Evolutionary conservation across 1,140 invertebrate species (phyloP).

Genomic region (Lepidurus packardi): DNA sequence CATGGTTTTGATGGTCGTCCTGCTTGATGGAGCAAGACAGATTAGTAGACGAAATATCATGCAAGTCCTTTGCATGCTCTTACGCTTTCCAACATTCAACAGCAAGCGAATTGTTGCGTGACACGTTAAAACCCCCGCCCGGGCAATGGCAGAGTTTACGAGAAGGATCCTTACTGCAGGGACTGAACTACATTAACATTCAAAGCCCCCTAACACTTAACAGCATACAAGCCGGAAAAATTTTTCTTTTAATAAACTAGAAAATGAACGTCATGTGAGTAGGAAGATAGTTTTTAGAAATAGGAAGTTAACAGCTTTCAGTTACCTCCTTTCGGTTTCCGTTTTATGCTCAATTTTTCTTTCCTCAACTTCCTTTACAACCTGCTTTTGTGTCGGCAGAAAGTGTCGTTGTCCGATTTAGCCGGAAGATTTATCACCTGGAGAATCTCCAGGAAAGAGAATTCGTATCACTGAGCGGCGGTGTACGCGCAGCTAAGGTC

Average conservation of each 20-base stretch:
- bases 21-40: not conserved
- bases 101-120: not conserved
- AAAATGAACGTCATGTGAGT: no score
- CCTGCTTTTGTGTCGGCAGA: not conserved
- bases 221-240: no score
- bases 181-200: no score
- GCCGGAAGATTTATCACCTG: conserved; percentile 1
- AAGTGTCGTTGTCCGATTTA: conserved; percentile 15
- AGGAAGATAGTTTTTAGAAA: no score
- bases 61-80: not conserved
- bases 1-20: not conserved
- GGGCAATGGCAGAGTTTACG: no score
- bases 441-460: conserved; percentile 18
- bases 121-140: not conserved
- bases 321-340: no score
- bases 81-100: not conserved
- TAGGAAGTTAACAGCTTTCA: no score
- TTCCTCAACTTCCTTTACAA: not conserved
- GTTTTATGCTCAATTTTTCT: not conserved
- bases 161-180: no score
- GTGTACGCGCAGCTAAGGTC: not conserved
- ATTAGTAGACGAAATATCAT: not conserved
- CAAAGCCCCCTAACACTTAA: no score
- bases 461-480: not conserved
- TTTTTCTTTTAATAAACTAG: no score